These are phyloP conservation scores for Epicauta chinensis DNA, from an alignment of 1,140 invertebrate species.

Conservation along the genomic window DNA sequence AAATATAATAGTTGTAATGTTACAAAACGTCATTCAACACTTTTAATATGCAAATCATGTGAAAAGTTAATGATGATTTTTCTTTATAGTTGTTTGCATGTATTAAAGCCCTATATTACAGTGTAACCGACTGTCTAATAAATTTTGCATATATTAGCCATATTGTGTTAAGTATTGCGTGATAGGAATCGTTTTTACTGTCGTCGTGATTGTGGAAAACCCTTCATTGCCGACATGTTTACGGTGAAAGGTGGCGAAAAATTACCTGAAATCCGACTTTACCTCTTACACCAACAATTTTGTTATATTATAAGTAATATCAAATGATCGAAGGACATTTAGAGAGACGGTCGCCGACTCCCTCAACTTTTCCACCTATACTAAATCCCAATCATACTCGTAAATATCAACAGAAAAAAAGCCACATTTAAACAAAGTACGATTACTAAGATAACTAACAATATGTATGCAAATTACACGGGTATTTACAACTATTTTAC, in stretches of 20 bases:
- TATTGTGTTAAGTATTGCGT: conserved; percentile 13
- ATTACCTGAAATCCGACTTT: too few species aligned
- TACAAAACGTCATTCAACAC: conserved; percentile 17
- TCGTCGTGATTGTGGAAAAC: conserved; percentile 3
- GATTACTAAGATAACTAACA: conserved; percentile 35
- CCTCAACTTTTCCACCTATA: background rate
- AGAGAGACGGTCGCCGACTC: background rate
- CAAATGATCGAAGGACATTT: too few species aligned
- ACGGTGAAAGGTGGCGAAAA: background rate
- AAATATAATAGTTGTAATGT: too few species aligned
- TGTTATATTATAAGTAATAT: too few species aligned
- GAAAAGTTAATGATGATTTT: conserved; percentile 13
- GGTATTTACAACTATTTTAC: conserved; percentile 35
- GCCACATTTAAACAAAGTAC: conserved; percentile 28
- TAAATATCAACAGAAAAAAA: conserved; percentile 28
- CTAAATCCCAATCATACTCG: conserved; percentile 26
- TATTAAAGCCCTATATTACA: conserved; percentile 13
- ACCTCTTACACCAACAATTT: too few species aligned
- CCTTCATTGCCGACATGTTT: conserved; percentile 5
- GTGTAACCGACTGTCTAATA: conserved; percentile 12
- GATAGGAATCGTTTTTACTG: conserved; percentile 12
- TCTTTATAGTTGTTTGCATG: conserved; percentile 11
- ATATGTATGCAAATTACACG: conserved; percentile 36
- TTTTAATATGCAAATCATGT: conserved; percentile 22
- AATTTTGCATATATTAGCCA: conserved; percentile 16